Evolutionary conservation across 2,888 invertebrate genomes (phyloP).

Genomic region (Heliothis peltigera): DNA sequence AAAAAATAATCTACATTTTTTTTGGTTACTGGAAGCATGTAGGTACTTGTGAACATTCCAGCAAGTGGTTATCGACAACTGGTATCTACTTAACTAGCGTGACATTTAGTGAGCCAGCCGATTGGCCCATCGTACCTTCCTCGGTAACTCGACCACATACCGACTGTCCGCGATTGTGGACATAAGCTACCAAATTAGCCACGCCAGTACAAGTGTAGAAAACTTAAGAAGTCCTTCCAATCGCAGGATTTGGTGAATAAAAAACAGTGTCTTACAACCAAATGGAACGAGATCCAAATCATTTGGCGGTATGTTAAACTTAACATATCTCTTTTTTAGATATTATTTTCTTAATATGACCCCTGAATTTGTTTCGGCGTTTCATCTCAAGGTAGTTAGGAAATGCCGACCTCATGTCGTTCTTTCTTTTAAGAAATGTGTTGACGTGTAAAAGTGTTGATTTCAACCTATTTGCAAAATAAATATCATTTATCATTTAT

Average conservation of each 20-base stretch:
- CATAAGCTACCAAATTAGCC: not conserved
- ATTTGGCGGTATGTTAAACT: too few relatives aligned
- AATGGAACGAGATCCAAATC: too few relatives aligned
- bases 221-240: not conserved
- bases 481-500: too few relatives aligned
- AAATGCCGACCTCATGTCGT: too few relatives aligned
- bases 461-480: too few relatives aligned
- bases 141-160: slow-evolving; percentile 14
- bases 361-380: too few relatives aligned
- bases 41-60: slow-evolving; percentile 12
- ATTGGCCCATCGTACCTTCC: slow-evolving; percentile 24
- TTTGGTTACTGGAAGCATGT: slow-evolving; percentile 7
- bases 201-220: not conserved
- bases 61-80: slow-evolving; percentile 8
- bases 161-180: not conserved
- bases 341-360: too few relatives aligned
- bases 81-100: slow-evolving; percentile 11
- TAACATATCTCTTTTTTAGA: too few relatives aligned
- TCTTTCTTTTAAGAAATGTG: too few relatives aligned
- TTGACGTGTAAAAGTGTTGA: too few relatives aligned
- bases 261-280: not conserved
- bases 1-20: not conserved
- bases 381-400: too few relatives aligned
- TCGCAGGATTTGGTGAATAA: not conserved
- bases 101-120: slow-evolving; percentile 35